Evolutionary conservation across 1,140 invertebrate species (phyloP).

Genomic region (Megalopta genalis): DNA sequence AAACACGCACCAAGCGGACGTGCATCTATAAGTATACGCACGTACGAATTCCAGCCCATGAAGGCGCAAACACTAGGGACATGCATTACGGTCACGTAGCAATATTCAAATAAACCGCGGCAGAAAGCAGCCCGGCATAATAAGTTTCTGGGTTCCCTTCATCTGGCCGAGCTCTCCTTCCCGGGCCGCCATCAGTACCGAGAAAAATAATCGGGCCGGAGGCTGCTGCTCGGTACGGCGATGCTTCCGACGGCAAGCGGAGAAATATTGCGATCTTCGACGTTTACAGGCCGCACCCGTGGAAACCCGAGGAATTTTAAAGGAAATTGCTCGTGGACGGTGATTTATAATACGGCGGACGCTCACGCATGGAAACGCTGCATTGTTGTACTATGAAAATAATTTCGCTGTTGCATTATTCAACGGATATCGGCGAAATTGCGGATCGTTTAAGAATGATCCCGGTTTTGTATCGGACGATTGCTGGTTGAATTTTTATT

Average conservation of each 20-base stretch:
- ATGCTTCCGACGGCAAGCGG: conserved; percentile 9
- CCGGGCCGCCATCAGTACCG: background rate
- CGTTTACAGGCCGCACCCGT: conserved; percentile 10
- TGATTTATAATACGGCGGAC: conserved; percentile 15
- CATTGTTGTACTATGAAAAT: conserved; percentile 28
- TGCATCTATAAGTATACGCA: conserved; percentile 9
- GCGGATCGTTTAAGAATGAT: background rate
- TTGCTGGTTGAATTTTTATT: background rate
- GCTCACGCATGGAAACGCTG: background rate
- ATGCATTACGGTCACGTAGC: conserved; percentile 61
- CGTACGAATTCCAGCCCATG: conserved; percentile 18
- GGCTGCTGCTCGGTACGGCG: background rate
- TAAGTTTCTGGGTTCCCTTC: conserved; percentile 14
- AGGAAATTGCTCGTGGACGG: conserved; percentile 21
- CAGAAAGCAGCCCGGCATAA: conserved; percentile 40
- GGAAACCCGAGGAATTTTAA: conserved; percentile 8
- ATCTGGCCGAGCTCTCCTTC: too few relatives aligned
- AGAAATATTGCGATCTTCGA: conserved; percentile 37
- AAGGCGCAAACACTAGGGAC: conserved; percentile 38
- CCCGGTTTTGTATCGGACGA: background rate
- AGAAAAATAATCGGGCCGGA: conserved; percentile 16
- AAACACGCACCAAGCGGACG: background rate
- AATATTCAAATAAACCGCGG: conserved; percentile 66
- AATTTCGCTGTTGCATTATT: background rate
- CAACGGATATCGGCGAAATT: background rate